A percentile compares a stretch with the other conserved stretches of the same genome.
Conservation (phyloP, 2,888 invertebrate species). For the Dusona sp. region DNA sequence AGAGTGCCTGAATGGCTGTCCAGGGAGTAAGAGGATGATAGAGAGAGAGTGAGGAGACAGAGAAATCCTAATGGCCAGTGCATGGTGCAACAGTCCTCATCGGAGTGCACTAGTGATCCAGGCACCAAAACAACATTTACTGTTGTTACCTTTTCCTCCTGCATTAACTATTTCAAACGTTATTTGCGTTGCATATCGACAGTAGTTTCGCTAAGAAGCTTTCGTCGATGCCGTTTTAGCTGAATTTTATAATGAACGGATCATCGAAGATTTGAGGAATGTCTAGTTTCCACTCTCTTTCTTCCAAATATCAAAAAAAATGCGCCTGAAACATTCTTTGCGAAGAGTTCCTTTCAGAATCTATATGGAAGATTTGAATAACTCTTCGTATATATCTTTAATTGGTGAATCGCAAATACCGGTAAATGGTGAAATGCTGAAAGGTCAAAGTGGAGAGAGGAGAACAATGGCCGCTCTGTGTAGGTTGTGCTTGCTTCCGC, state of each 20-base stretch:
- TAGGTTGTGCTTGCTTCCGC: slow-evolving; percentile 53
- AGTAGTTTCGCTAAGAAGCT: neutral
- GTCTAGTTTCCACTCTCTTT: neutral
- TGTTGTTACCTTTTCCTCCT: neutral
- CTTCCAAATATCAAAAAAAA: neutral
- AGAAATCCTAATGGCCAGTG: slow-evolving; percentile 38
- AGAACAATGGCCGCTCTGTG: slow-evolving; percentile 75
- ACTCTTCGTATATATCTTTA: slow-evolving; percentile 3
- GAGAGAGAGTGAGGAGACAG: slow-evolving; percentile 14
- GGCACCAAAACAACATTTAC: slow-evolving; percentile 9
- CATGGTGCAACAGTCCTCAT: slow-evolving; percentile 16
- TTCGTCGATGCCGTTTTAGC: neutral
- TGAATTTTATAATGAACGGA: neutral
- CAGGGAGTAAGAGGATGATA: slow-evolving; percentile 24
- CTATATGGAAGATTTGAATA: too few species aligned
- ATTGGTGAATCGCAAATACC: slow-evolving; percentile 60
- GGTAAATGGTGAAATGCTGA: slow-evolving; percentile 74
- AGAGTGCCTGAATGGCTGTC: slow-evolving; percentile 57
- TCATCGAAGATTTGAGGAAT: neutral
- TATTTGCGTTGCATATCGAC: neutral
- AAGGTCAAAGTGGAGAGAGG: slow-evolving; percentile 36
- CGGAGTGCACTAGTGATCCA: slow-evolving; percentile 29
- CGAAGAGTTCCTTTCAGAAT: too few species aligned
- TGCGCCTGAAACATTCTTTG: neutral
- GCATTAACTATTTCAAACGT: neutral